Evolutionary conservation across 2,888 invertebrate genomes (phyloP).

Genomic region (Drosophila birchii): DNA sequence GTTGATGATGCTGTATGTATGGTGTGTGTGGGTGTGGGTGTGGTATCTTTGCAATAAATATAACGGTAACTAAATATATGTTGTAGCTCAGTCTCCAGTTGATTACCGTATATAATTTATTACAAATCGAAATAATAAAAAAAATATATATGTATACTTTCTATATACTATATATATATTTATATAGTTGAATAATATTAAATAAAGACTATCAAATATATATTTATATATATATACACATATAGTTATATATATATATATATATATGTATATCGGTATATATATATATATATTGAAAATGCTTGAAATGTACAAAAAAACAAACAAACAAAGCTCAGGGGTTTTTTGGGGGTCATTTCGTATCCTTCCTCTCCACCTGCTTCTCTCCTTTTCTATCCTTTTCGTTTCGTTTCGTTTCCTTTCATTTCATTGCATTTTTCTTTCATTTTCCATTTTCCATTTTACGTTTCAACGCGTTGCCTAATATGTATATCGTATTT

Average conservation of each 20-base stretch:
- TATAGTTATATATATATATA: slow-evolving; percentile 12
- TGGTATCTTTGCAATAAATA: slow-evolving; percentile 72
- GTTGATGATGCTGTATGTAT: slow-evolving; percentile 14
- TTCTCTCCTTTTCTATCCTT: slow-evolving; percentile 13
- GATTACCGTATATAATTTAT: slow-evolving; percentile 79
- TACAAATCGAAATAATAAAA: slow-evolving; percentile 59
- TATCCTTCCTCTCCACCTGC: not conserved
- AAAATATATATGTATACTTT: slow-evolving; percentile 30
- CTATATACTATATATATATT: too few species aligned
- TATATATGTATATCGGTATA: slow-evolving; percentile 19
- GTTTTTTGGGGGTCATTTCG: slow-evolving; percentile 33
- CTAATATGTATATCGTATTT: slow-evolving; percentile 36
- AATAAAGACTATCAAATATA: slow-evolving; percentile 47
- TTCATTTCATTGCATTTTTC: slow-evolving; percentile 5
- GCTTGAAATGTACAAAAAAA: slow-evolving; percentile 54
- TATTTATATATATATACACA: slow-evolving; percentile 33
- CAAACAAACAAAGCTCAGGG: slow-evolving; percentile 35
- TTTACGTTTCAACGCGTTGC: slow-evolving; percentile 52
- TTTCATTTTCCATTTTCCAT: slow-evolving; percentile 21
- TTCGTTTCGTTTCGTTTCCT: slow-evolving; percentile 1
- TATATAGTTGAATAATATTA: slow-evolving; percentile 34
- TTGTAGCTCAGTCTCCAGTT: slow-evolving; percentile 85
- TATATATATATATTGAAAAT: slow-evolving; percentile 30
- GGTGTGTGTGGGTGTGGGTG: slow-evolving; percentile 14
- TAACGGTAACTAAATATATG: slow-evolving; percentile 83